A percentile compares a stretch with the other conserved stretches of the same genome.
Conservation (phyloP, 2,888 invertebrate genomes). For the Argyresthia goedartella region DNA sequence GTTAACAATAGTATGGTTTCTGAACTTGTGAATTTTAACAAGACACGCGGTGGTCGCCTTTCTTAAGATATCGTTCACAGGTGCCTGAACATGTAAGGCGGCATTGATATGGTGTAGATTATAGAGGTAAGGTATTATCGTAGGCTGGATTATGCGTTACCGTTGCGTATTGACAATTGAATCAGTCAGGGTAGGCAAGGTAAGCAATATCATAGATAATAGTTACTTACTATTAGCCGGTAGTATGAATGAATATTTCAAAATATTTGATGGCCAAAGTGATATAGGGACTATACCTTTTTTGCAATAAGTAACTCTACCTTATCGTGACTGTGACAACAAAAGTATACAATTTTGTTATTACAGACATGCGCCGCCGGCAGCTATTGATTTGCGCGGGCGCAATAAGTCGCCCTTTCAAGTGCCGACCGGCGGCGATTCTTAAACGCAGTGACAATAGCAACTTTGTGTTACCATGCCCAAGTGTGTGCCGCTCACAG, state of each 20-base stretch:
- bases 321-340: too few species aligned
- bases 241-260: too few species aligned
- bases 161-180: background rate
- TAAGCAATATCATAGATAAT: too few species aligned
- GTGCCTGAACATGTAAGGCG: slow-evolving; percentile 16
- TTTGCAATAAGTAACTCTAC: too few species aligned
- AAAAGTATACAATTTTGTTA: too few species aligned
- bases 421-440: slow-evolving; percentile 6
- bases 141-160: background rate
- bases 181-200: too few species aligned
- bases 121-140: background rate
- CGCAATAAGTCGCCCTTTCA: background rate
- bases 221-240: too few species aligned
- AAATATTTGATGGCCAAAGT: too few species aligned
- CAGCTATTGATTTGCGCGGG: too few species aligned
- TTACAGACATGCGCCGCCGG: too few species aligned
- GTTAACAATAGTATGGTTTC: slow-evolving; percentile 24
- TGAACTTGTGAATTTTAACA: slow-evolving; percentile 56
- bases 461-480: background rate
- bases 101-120: slow-evolving; percentile 27
- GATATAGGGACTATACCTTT: too few species aligned
- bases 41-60: slow-evolving; percentile 28
- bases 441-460: slow-evolving; percentile 6
- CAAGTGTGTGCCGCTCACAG: background rate
- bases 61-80: slow-evolving; percentile 34